Base-by-base conservation (phyloP, 2,113 vertebrate genomes). In the Pagrus major region DNA sequence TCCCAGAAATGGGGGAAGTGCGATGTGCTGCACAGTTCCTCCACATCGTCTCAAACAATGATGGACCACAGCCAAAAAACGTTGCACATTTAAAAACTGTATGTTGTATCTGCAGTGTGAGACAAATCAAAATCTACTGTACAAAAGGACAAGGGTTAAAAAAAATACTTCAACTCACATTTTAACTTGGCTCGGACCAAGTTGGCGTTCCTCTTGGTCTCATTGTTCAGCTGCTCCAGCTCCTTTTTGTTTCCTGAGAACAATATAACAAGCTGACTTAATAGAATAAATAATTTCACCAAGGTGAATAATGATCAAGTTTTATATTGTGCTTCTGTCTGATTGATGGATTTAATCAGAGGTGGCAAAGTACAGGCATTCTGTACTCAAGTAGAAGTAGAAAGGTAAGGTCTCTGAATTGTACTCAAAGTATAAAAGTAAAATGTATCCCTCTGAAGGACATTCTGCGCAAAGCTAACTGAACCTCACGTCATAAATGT, bases 161-260 rank as follows among this genome's bases (percentile, higher is more conserved):
- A 29, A 42, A 0, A 6, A 35, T 71, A n/a, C 1, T 44, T 7
- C 11, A n/a, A 69, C 94, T 85, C 74, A 95, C 95, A 42, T 87
- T 96, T 96, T 82, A 99, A 90, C 81, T 94, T 96, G 54, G 91
- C 89, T 71, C 91, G 92, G 42, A 97, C 85, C 71, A 93, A 86
- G 76, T 94, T 95, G 16, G 96, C 96, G 1, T 91, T 95, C 85
- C 89, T 96, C 93, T 96, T 97, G 89, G 96, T 96, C 81, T 97
- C 96, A 74, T 91, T 94, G 84, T 95, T 97, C 74, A 97, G 89
- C 70, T 94, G 93, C 90, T 97, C 96, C 78, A 99, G 94, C 51
- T 97, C 95, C 33, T 96, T 93, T 90, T 96, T 97, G 20, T 92
- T 94, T 91, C 92, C 97, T 98, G 80, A 44, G 15, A 80, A 86